Evolutionary conservation across 2,888 invertebrate species (phyloP), one percentile per base, ranked within the genome.

Genomic region (Morpho achilles): DNA sequence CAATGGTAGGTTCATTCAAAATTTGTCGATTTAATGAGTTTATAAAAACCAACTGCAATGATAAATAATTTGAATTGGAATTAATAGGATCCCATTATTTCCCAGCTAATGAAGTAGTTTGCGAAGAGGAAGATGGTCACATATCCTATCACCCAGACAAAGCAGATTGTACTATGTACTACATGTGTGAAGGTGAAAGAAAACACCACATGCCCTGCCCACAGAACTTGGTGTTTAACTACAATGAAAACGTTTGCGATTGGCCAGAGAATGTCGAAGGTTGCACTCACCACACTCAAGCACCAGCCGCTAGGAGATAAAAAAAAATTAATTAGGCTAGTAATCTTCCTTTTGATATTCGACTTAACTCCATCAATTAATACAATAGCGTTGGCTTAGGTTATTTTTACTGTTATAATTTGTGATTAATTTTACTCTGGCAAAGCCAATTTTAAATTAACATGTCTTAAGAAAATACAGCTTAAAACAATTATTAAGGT

Each of bases 181-280:
- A 96, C 91, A 97, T 98, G 97, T 98, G 98, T 77, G 97, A 98
- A 87, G 98, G 98, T 42, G 97, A 97, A 79, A 92, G 97, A 56
- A 97, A 97, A 79, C 98, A 98, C 77, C 98, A 98, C 88, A 98
- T 98, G 98, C 97, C 98, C 50, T 98, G 97, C 78, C 98, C 98
- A 7, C 93, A 94, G 53, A 97, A 98, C 85, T 92, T 98, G 62
- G 98, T 98, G 9, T 98, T 98, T 87, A 98, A 98, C 81, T 94
- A 94, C 46, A 96, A 96, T 72, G 96, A 98, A 77, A 97, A 97
- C 76, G 98, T 98, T 8, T 98, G 98, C 79, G 98, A 98, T 87
- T 98, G 98, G 98, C 97, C 97, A 0, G 97, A 97, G 76, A 98
- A 97, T 75, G 98, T 98, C 0, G 97, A 96, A 79, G 96, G 96